Conservation (phyloP, 35 echinoderm and acorn worm genomes). For the Hemicentrotus pulcherrimus region DNA sequence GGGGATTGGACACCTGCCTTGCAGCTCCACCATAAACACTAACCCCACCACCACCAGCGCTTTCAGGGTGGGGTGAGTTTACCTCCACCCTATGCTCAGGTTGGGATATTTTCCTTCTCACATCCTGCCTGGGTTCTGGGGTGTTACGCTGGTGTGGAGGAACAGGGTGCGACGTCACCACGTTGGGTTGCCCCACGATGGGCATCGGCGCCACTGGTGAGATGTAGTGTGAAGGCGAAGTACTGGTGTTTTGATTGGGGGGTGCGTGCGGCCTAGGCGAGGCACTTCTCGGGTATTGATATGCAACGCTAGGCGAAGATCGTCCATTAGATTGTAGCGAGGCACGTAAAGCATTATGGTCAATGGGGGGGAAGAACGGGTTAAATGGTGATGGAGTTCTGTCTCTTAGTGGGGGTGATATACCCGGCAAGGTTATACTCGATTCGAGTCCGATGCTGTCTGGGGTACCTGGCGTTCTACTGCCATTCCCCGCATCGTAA, state of each 20-base stretch:
- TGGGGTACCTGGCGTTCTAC: slow-evolving; percentile 30
- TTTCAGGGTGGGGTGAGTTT: not conserved
- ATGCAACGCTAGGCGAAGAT: not conserved
- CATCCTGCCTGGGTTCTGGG: not conserved
- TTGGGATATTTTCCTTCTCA: slow-evolving; percentile 5
- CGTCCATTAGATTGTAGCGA: slow-evolving; percentile 39
- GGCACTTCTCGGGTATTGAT: not conserved
- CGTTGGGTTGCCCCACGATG: slow-evolving; percentile 6
- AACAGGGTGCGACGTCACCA: slow-evolving; percentile 32
- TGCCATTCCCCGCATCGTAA: slow-evolving; percentile 26
- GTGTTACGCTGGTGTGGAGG: slow-evolving; percentile 8
- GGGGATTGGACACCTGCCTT: not conserved
- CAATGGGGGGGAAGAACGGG: slow-evolving; percentile 42
- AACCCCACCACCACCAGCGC: not conserved
- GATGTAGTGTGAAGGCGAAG: slow-evolving; percentile 7
- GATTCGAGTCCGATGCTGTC: slow-evolving; percentile 26
- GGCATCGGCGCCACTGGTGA: not conserved
- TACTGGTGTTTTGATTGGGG: not conserved
- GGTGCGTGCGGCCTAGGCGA: not conserved
- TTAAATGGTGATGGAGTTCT: slow-evolving; percentile 22
- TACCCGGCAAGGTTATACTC: slow-evolving; percentile 40
- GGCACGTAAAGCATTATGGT: slow-evolving; percentile 26
- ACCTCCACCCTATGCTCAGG: not conserved
- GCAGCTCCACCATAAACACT: not conserved
- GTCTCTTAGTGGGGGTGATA: slow-evolving; percentile 8